Conservation (phyloP, 2,888 invertebrate species). For the Amitus sp. region DNA sequence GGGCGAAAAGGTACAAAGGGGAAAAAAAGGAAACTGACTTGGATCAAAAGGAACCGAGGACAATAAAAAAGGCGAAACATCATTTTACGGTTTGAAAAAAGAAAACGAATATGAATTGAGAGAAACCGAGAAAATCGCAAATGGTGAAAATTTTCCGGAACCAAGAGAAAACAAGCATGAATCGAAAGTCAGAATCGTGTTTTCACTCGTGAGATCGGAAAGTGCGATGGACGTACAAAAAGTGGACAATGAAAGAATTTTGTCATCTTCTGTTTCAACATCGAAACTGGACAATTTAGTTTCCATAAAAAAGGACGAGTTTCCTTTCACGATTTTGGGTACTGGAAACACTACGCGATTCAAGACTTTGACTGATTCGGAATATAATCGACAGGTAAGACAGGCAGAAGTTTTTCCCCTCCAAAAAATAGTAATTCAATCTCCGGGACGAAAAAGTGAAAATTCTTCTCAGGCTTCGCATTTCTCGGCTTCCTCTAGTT, state of each 20-base stretch:
- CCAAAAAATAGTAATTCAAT: too few relatives aligned
- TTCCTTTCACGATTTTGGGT: constrained; percentile 52
- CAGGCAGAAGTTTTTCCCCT: too few relatives aligned
- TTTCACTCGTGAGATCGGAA: constrained; percentile 31
- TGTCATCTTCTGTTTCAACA: constrained; percentile 36
- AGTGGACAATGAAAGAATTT: constrained; percentile 18
- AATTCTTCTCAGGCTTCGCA: too few relatives aligned
- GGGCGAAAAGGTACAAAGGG: too few relatives aligned
- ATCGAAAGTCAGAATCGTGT: not conserved
- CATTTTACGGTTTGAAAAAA: not conserved
- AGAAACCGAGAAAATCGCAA: not conserved
- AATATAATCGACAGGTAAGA: not conserved
- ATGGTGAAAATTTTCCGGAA: not conserved
- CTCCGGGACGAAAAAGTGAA: too few relatives aligned
- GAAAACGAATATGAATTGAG: not conserved
- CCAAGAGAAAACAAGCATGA: not conserved
- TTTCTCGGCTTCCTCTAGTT: too few relatives aligned
- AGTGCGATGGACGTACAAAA: constrained; percentile 27
- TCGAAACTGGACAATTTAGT: constrained; percentile 39
- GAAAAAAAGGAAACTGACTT: too few relatives aligned
- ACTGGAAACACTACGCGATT: constrained; percentile 33
- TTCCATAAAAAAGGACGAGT: too few relatives aligned
- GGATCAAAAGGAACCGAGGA: too few relatives aligned
- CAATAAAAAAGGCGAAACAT: too few relatives aligned
- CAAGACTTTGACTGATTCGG: constrained; percentile 13